Evolutionary conservation across 2,113 vertebrate genomes (phyloP), one percentile per base, ranked within the genome.

Genomic region (Butorides virescens): DNA sequence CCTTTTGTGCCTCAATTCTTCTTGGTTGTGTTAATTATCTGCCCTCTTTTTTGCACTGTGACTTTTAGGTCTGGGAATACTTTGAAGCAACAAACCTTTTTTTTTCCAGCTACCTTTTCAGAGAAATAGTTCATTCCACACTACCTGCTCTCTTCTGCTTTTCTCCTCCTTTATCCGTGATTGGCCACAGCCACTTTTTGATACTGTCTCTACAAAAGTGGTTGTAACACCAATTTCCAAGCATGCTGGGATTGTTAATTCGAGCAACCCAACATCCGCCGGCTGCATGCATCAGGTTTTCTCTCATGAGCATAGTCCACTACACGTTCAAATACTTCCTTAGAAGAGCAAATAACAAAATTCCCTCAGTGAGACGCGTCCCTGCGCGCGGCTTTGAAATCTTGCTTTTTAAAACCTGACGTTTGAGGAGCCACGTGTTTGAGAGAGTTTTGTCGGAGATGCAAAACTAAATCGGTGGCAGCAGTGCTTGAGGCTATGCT

Each of bases 231-330:
- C 98, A 99, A 98, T 98, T 98, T 98, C 98, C 98, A 98, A 98
- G 98, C 98, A 98, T 98, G 97, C 98, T 98, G 98, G 98, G 98
- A 98, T 98, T 99, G 98, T 98, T 97, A 96, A 94, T 96, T 98
- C 49, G 78, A 98, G 98, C 98, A 98, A 98, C 98, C 98, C 99
- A 99, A 99, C 99, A 99, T 99, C 98, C 96, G 92, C 98, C 97
- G 98, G 98, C 98, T 99, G 98, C 98, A 98, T 99, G 98, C 97
- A 95, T 96, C 95, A 97, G 97, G 98, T 98, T 99, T 99, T 99
- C 98, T 99, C 97, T 99, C 98, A 98, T 98, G 98, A 99, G 98
- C 98, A 98, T 98, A 98, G 98, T 98, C 98, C 96, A 97, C 97
- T 90, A 12, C 22, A 22, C 79, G 80, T 93, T 94, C 82, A 94